These are phyloP conservation scores for Rotaria magnacalcarata DNA, from an alignment of 2,888 invertebrate genomes.

Conservation along the genomic window DNA sequence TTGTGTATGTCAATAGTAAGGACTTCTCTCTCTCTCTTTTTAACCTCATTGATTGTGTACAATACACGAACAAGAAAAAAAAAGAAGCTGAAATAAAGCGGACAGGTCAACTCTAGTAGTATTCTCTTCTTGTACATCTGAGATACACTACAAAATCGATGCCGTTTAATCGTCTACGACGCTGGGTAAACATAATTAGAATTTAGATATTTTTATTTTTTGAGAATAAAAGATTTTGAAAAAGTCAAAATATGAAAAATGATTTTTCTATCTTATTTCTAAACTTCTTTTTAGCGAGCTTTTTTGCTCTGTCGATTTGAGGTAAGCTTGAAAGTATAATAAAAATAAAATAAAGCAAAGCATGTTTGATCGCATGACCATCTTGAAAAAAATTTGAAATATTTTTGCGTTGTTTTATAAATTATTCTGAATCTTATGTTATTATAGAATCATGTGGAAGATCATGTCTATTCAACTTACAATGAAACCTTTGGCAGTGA, in stretches of 20 bases:
- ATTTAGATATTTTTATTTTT: neutral
- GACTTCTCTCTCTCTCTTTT: neutral
- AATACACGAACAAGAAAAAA: neutral
- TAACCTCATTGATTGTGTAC: constrained; percentile 21
- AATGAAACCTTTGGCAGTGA: neutral
- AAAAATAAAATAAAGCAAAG: neutral
- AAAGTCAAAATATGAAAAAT: neutral
- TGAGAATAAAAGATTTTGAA: neutral
- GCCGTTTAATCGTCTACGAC: constrained; percentile 1
- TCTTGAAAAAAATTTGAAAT: neutral
- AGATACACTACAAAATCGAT: neutral
- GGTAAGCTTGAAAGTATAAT: neutral
- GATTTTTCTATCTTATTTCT: neutral
- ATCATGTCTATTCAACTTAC: constrained; percentile 30
- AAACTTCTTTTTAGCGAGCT: neutral
- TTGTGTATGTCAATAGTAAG: constrained; percentile 24
- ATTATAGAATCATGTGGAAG: neutral
- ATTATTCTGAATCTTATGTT: too few relatives aligned
- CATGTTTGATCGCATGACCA: constrained; percentile 12
- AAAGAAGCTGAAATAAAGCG: neutral
- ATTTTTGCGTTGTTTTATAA: neutral
- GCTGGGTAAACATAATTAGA: neutral
- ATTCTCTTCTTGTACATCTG: neutral
- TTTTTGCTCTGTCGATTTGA: neutral
- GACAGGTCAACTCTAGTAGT: neutral